These are phyloP conservation scores for Bedellia somnulentella DNA, from an alignment of 2,888 invertebrate species.

Conservation along the genomic window DNA sequence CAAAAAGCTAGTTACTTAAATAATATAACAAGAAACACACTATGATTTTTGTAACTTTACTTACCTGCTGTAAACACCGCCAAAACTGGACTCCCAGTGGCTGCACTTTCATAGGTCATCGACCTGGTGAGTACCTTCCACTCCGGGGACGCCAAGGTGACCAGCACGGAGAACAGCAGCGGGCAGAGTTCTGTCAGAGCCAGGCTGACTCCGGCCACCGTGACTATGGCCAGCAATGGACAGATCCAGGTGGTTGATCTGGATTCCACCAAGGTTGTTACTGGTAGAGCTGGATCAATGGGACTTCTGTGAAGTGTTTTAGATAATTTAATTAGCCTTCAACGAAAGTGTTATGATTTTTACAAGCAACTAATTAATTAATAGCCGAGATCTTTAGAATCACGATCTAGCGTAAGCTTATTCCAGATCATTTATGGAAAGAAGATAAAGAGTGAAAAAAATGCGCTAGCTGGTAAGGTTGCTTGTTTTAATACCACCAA, in stretches of 20 bases:
- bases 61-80: slow-evolving; percentile 66
- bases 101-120: slow-evolving; percentile 60
- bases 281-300: slow-evolving; percentile 60
- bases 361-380: no score
- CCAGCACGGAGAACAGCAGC: slow-evolving; percentile 53
- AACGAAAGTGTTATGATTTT: no score
- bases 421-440: no score
- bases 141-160: slow-evolving; percentile 60
- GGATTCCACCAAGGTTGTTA: slow-evolving; percentile 62
- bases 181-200: slow-evolving; percentile 66
- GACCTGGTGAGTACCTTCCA: slow-evolving; percentile 65
- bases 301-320: slow-evolving; percentile 35
- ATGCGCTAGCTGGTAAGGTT: no score
- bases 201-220: slow-evolving; percentile 61
- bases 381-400: no score
- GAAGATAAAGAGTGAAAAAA: no score
- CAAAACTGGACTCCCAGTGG: slow-evolving; percentile 64
- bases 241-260: slow-evolving; percentile 64
- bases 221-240: slow-evolving; percentile 60
- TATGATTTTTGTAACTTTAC: background rate
- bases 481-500: no score
- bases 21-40: no score
- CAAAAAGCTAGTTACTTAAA: no score
- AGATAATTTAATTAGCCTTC: no score
- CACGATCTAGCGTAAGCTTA: no score